Evolutionary conservation across 2,888 invertebrate genomes (phyloP).

Genomic region (Graphium colonna): DNA sequence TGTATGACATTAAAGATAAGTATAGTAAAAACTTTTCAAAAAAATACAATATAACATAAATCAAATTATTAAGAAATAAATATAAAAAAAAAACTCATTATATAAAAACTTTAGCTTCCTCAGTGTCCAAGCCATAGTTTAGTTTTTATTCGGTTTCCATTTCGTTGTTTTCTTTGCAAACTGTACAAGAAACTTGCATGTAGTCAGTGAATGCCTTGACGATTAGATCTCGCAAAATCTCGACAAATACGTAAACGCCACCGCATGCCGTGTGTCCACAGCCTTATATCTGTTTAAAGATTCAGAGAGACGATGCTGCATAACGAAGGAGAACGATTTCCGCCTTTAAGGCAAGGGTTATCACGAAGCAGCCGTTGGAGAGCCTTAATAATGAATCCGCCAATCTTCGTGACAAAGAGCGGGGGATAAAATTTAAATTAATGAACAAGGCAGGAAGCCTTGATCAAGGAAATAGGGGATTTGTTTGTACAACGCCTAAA

Average conservation of each 20-base stretch:
- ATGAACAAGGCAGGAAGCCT: background rate
- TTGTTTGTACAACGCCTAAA: background rate
- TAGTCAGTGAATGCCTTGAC: too few relatives aligned
- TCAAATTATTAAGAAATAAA: too few relatives aligned
- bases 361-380: slow-evolving; percentile 7
- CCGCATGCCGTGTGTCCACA: background rate
- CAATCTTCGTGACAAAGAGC: slow-evolving; percentile 12
- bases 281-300: slow-evolving; percentile 12
- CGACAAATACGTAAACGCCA: background rate
- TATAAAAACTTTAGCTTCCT: too few relatives aligned
- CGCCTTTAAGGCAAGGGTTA: slow-evolving; percentile 3
- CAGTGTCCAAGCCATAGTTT: too few relatives aligned
- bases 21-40: too few relatives aligned
- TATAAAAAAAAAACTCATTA: too few relatives aligned
- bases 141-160: too few relatives aligned
- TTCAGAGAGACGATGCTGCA: slow-evolving; percentile 4
- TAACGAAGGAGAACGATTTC: slow-evolving; percentile 3
- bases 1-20: too few relatives aligned
- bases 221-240: too few relatives aligned
- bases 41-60: too few relatives aligned
- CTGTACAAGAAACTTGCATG: too few relatives aligned
- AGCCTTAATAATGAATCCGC: slow-evolving; percentile 6
- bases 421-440: slow-evolving; percentile 9
- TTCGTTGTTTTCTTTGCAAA: too few relatives aligned
- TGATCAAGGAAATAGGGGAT: background rate